phyloP scores from a whole-genome alignment of 2,888 invertebrate species.

The Drosophila demipolita region DNA sequence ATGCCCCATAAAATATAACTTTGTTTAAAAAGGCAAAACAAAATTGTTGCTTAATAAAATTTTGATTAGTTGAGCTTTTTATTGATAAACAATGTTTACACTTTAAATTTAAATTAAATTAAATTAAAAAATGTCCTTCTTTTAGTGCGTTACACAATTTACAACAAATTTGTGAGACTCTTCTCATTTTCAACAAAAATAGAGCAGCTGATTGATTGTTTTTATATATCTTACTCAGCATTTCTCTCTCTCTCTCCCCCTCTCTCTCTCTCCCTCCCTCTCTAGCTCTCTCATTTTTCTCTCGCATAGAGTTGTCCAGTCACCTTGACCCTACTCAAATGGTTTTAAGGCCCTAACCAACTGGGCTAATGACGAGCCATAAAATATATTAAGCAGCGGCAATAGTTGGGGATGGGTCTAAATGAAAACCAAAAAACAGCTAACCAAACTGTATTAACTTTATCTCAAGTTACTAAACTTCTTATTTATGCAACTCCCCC shows the following conservation, averaged over 20 bases:
- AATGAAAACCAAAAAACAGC: conserved; percentile 1
- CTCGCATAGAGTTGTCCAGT: conserved; percentile 49
- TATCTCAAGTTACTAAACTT: conserved; percentile 40
- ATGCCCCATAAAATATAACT: accelerated
- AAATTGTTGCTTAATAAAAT: background rate
- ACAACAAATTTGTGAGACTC: background rate
- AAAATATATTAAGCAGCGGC: conserved; percentile 62
- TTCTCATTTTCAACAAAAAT: background rate
- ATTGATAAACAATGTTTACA: background rate
- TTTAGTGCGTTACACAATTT: background rate
- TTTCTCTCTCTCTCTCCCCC: background rate
- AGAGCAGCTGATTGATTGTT: conserved; percentile 49
- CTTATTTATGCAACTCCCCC: conserved; percentile 1
- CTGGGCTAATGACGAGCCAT: conserved; percentile 61
- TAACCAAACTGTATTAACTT: conserved; percentile 56
- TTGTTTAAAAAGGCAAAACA: background rate
- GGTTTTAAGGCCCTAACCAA: conserved; percentile 40
- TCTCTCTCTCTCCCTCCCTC: background rate
- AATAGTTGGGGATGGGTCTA: background rate
- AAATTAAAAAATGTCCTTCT: too few relatives aligned
- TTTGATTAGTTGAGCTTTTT: background rate
- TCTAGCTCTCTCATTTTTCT: conserved; percentile 17
- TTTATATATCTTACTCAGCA: conserved; percentile 31
- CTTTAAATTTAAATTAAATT: background rate
- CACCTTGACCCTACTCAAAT: conserved; percentile 61